These are phyloP conservation scores for Polyergus mexicanus DNA, from an alignment of 1,140 invertebrate genomes.

Conservation along the genomic window DNA sequence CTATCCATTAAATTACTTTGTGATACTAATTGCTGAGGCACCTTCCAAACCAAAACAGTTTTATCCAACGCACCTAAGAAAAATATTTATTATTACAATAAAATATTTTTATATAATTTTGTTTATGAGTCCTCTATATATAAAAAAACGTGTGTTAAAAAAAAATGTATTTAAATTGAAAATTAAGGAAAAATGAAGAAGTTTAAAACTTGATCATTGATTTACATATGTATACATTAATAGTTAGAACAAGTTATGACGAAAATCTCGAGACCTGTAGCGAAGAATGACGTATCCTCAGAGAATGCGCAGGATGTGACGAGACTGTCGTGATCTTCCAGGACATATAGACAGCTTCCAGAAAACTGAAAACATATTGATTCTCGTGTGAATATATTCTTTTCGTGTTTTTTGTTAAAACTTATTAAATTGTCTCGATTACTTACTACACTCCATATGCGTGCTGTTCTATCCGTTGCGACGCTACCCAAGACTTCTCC, in stretches of 20 bases:
- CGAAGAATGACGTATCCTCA: constrained; percentile 85
- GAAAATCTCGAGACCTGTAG: constrained; percentile 83
- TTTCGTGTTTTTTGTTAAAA: not conserved
- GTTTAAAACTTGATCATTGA: not conserved
- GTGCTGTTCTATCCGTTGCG: constrained; percentile 89
- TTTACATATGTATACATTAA: constrained; percentile 19
- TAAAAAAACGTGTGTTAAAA: not conserved
- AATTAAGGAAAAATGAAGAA: constrained; percentile 5
- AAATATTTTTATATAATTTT: constrained; percentile 16
- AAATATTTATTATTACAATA: not conserved
- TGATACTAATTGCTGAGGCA: constrained; percentile 87
- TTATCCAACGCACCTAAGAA: constrained; percentile 86
- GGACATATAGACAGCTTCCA: constrained; percentile 87
- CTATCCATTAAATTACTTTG: constrained; percentile 80
- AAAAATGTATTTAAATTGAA: not conserved
- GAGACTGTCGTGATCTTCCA: constrained; percentile 87
- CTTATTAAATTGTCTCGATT: constrained; percentile 22
- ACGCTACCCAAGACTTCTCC: constrained; percentile 88
- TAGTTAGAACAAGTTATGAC: not conserved
- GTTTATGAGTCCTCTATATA: not conserved
- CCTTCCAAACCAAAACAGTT: constrained; percentile 87
- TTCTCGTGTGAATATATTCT: not conserved
- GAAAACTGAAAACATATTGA: constrained; percentile 80
- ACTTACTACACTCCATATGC: constrained; percentile 89
- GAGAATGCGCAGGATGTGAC: constrained; percentile 88